Evolutionary conservation across 2,797 vertebrate genomes (phyloP), one percentile per base, ranked within the genome.

Genomic region (Dryobates pubescens): DNA sequence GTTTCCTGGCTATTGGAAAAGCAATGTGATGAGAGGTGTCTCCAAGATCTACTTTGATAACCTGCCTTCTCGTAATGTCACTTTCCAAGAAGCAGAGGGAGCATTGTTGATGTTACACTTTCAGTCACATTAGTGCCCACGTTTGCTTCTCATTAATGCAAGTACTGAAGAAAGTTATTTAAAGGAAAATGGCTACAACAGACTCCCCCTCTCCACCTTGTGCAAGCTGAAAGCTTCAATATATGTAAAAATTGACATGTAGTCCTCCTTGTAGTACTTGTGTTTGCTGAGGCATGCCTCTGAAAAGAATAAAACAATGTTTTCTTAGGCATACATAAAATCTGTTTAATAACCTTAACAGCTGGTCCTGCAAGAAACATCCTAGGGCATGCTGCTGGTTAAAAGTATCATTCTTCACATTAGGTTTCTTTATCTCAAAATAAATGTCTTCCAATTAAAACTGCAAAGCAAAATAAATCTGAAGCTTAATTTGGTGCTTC

Each of bases 131-230:
- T 18, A 49, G 3, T 90, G 20, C 11, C 9, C 1, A 3, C 17
- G 10, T 77, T 83, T 34, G 3, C 7, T 64, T 86, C 64, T 34
- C 13, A 32, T 2, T 71, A 49, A 23, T 61, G 54, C 11, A 75
- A 71, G 30, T 18, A 64, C 7, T 4, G 17, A 7, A 5, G 13
- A 11, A 74, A 27, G 65, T 61, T 32, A 15, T 7, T 10, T 2
- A 75, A 6, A 90, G 36, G 13, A 71, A 76, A 72, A 38, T 34
- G 15, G 13, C 8, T 64, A 7, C 32, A 86, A 9, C 11, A 54
- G 67, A 9, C 3, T 78, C 13, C 34, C 10, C 3, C 2, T 41
- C 13, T 74, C 6, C 6, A 8, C 2, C 2, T 3, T 47, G 19
- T 78, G 19, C 27, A 53, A 91, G 51, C 14, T n/a, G 19, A 56